Percentiles rank a stretch among this genome's conserved stretches.
Conservation (phyloP, 2,797 vertebrate species). For the Ambastaia sidthimunki region DNA sequence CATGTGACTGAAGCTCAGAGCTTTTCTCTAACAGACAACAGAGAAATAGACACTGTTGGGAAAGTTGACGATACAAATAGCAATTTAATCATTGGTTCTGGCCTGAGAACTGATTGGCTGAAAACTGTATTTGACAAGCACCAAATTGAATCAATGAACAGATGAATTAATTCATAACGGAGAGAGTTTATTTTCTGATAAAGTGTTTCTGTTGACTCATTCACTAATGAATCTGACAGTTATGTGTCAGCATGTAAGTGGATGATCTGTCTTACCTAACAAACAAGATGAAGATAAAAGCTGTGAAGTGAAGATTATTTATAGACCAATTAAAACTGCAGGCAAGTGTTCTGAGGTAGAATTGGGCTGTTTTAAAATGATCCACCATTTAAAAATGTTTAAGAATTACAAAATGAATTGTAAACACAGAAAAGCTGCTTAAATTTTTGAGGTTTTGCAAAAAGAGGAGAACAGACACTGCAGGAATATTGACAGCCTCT, state of each 20-base stretch:
- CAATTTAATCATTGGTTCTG: not conserved
- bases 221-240: not conserved
- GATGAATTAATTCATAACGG: not conserved
- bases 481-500: constrained; percentile 60
- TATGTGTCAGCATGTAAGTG: not conserved
- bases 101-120: too few species aligned
- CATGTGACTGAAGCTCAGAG: constrained; percentile 5
- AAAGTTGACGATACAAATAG: not conserved
- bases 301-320: not conserved
- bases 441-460: not conserved
- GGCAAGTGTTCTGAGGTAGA: not conserved
- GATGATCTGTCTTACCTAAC: not conserved
- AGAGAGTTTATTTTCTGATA: not conserved
- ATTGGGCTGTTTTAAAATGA: too few species aligned
- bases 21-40: not conserved
- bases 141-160: not conserved
- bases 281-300: not conserved
- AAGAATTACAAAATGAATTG: not conserved
- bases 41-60: not conserved
- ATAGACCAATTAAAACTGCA: not conserved
- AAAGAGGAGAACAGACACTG: not conserved
- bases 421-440: not conserved
- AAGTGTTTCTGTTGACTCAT: not conserved
- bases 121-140: not conserved
- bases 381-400: too few species aligned